These are phyloP conservation scores for Paedocypris micromegethes DNA, from an alignment of 2,797 vertebrate species.

Conservation along the genomic window DNA sequence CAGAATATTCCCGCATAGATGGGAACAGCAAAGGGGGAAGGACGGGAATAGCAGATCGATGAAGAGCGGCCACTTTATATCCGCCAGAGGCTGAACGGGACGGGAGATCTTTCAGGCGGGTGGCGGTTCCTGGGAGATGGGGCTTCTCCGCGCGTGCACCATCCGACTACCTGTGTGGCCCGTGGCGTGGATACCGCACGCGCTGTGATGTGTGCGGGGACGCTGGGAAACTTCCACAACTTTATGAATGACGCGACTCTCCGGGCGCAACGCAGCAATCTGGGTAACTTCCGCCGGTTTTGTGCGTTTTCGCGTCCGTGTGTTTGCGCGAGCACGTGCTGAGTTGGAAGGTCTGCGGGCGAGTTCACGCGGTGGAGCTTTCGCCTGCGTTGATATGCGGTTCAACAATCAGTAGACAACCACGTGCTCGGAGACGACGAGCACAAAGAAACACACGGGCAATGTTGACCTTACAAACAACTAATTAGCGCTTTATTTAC, in stretches of 20 bases:
- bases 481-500: too few species aligned
- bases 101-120: constrained; percentile 43
- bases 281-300: constrained; percentile 7
- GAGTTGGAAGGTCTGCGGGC: neutral
- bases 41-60: constrained; percentile 57
- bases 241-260: constrained; percentile 41
- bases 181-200: constrained; percentile 66
- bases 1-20: constrained; percentile 59
- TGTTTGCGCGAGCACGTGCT: neutral
- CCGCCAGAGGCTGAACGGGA: constrained; percentile 46
- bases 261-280: constrained; percentile 33
- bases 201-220: constrained; percentile 63
- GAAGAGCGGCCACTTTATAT: constrained; percentile 57
- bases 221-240: constrained; percentile 41
- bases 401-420: constrained; percentile 63
- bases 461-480: constrained; percentile 20
- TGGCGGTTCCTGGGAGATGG: constrained; percentile 68
- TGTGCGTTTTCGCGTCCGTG: neutral
- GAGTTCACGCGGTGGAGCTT: constrained; percentile 37
- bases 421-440: constrained; percentile 68
- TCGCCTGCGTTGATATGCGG: constrained; percentile 58
- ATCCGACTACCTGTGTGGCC: constrained; percentile 92
- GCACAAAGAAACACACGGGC: constrained; percentile 24
- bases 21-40: constrained; percentile 52
- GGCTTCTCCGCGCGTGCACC: constrained; percentile 61